Evolutionary conservation across 2,888 invertebrate genomes (phyloP), one percentile per base, ranked within the genome.

Genomic region (Athripsodes cinereus): DNA sequence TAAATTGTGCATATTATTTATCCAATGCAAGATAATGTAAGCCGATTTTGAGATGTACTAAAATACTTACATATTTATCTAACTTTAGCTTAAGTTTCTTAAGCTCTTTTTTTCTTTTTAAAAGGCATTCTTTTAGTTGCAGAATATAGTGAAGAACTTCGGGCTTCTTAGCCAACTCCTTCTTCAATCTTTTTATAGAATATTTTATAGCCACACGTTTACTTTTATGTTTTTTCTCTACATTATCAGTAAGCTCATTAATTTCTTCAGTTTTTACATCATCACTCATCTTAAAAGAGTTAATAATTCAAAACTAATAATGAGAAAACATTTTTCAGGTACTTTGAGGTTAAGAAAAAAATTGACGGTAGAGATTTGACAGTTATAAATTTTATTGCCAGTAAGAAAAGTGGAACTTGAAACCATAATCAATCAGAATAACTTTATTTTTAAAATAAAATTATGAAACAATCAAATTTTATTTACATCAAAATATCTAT

Each of bases 21-120:
- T n/a, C n/a, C n/a, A n/a, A n/a, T n/a, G n/a, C n/a, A n/a, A n/a
- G n/a, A n/a, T n/a, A n/a, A n/a, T n/a, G n/a, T n/a, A n/a, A n/a
- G n/a, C n/a, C n/a, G n/a, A n/a, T n/a, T n/a, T n/a, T n/a, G n/a
- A 44, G 13, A 44, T 18, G 48, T 58, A 19, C 48, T 53, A 6
- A 18, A 51, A 34, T 61, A 64, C 70, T 74, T 74, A 84, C 84
- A 73, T 74, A 68, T 63, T 72, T 68, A 61, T 76, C 74, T 3
- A 85, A 66, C 67, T 80, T 81, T n/a, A 74, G 71, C 68, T 81
- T 81, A 53, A 86, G 72, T 66, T 81, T 81, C 55, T 73, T 74
- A 50, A 90, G 70, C 64, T 83, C 77, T 58, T 73, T 75, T 31
- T 80, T 80, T 66, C 85, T 86, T 65, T 74, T 76, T 55, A 73